Base-by-base conservation (phyloP, 2,797 vertebrate genomes). In the Sebastes itinus region DNA sequence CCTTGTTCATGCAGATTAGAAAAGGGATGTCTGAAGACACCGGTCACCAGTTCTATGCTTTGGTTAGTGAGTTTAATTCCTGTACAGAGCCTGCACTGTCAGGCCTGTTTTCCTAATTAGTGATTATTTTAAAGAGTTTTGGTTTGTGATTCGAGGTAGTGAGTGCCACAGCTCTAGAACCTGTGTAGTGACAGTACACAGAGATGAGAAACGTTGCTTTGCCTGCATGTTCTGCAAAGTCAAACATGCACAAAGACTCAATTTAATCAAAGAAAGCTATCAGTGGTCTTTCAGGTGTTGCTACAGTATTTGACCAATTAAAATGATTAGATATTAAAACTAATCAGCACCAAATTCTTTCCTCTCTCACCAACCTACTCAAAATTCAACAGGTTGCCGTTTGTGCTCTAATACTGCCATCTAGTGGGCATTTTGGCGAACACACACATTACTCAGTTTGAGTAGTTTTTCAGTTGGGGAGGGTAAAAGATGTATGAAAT, bases 1-100 rank as follows among this genome's bases (percentile, higher is more conserved):
- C 97, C 3, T 69, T 99, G 89, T 99, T 97, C 27, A 98, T 99
- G 95, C 95, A 98, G 82, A 96, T 99, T 67, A 95, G 97, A 84
- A 98, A 97, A 67, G 97, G 98, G 75, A 83, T 95, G 78, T 97
- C 96, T 0, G 98, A 99, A 76, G 96, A 96, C 0, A 93, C 95
- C 0, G 97, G 98, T 2, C 92, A 88, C 3, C 95, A 97, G 5
- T 94, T 96, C 79, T 98, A 97, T 0, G 97, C 96, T 0, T 77
- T 99, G 94, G 98, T 99, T 64, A 80, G 92, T 85, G 14, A 6
- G 6, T 73, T 42, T 67, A 5, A 12, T 20, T 35, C 13, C 42
- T 60, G 4, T 14, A 0, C 58, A 35, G n/a, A 2, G 32, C 20
- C n/a, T 62, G 22, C n/a, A 4, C 2, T 27, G 7, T 46, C 14